Evolutionary conservation across 2,888 invertebrate species (phyloP), one percentile per base, ranked within the genome.

Genomic region (Resseliella maxima): DNA sequence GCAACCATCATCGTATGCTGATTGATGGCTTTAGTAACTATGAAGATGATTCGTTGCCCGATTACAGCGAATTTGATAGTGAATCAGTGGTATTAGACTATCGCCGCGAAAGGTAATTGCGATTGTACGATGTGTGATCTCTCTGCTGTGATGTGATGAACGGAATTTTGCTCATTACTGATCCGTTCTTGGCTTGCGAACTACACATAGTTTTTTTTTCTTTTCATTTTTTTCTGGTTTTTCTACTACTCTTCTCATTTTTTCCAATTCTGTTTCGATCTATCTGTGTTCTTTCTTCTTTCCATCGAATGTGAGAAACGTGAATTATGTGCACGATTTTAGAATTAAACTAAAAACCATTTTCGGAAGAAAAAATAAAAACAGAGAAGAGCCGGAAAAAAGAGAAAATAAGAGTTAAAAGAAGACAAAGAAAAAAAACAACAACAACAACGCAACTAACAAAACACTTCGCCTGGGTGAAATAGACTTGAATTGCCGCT

Each of bases 11-110:
- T 72, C 72, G 72, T 1, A 12, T 72, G 35, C 18, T 72, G 35
- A 31, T 72, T 31, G 72, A 72, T 85, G 92, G 92, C 88, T 92
- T 92, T 89, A 92, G 92, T 89, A 90, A 90, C 86, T 92, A 92
- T 88, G 92, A 92, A 88, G 91, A 91, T 87, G 92, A 92, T 88
- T 92, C 92, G 59, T 89, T 92, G 88, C 92, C 92, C 85, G 92
- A 92, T 89, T 92, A 92, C 88, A 92, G 92, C 88, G 92, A 92
- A 90, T 92, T 92, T 89, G 92, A 92, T 90, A 91, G 92, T 54
- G 92, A 92, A 89, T 92, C 92, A 87, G 91, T 92, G 86, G 91
- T 92, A 87, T 90, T 92, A 90, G 92, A 92, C 88, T 92, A 92
- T 89, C 91, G 91, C 88, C 91, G 90, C 88, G 92, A 92, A 90